Evolutionary conservation across 2,113 vertebrate species (phyloP), one percentile per base, ranked within the genome.

Genomic region (Paramormyrops kingsleyae): DNA sequence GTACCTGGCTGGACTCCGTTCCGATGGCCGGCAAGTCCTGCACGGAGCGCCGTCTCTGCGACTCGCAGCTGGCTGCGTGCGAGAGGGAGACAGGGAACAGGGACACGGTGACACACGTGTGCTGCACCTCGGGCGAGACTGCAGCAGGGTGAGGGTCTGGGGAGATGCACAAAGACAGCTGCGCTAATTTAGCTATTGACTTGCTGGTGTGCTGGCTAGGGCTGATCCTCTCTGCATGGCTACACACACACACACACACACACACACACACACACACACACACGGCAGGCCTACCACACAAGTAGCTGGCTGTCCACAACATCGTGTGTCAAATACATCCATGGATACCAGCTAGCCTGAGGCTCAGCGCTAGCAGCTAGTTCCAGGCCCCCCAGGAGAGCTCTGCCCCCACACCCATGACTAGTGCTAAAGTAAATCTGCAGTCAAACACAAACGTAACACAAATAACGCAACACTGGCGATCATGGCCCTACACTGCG

Each of bases 1-100:
- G 96, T 97, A 99, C 99, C 97, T 98, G 99, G 95, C 95, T 97
- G 94, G 98, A 96, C 91, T 99, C 99, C 89, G 96, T 96, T 93
- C 96, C 95, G 93, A 97, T 94, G 91, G 96, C 95, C 80, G 96
- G 97, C 89, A 99, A 97, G 91, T 99, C 99, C 96, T 99, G 99
- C 90, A 99, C 96, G 87, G 99, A 99, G 93, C 97, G 98, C 83
- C 98, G 97, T 94, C 99, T 97, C 95, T 98, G 97, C 88, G 97
- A 95, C 89, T 98, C 98, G 83, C 97, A 98, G 92, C 97, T 96
- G 95, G 97, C 96, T 96, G 94, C 93, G 92, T 92, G 94, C 92
- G 89, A 91, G 92, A 77, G 92, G 53, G 90, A 93, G 92, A 90
- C 42, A 92, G 93, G 52, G 47, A 4, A 87, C n/a, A 50, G 90